These are phyloP conservation scores for Octodonta nipae DNA, from an alignment of 2,888 invertebrate genomes.

Conservation along the genomic window DNA sequence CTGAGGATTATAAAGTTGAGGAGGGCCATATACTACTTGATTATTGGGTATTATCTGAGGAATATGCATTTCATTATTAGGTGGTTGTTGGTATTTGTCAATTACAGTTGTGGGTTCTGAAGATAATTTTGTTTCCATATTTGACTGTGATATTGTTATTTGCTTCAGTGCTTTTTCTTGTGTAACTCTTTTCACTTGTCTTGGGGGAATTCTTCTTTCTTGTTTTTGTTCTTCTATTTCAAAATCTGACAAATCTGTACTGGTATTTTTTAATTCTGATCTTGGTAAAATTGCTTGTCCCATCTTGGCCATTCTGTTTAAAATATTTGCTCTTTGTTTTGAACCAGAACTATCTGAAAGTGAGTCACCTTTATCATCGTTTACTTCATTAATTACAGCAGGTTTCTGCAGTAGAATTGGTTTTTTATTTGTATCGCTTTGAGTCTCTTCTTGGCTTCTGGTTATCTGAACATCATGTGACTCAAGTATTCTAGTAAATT, in stretches of 20 bases:
- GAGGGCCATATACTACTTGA: slow-evolving; percentile 7
- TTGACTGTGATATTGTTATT: slow-evolving; percentile 3
- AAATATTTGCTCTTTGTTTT: slow-evolving; percentile 35
- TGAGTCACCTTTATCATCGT: slow-evolving; percentile 6
- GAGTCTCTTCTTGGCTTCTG: slow-evolving; percentile 4
- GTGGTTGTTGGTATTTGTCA: no score
- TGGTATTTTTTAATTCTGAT: slow-evolving; percentile 9
- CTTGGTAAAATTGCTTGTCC: slow-evolving; percentile 39
- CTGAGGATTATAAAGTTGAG: slow-evolving; percentile 3
- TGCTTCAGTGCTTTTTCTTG: slow-evolving; percentile 3
- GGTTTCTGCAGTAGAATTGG: slow-evolving; percentile 10
- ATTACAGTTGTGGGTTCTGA: not conserved
- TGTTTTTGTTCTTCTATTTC: slow-evolving; percentile 13
- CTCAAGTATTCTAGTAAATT: slow-evolving; percentile 18
- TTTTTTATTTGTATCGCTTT: slow-evolving; percentile 5
- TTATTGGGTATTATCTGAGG: slow-evolving; percentile 8
- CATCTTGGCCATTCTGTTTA: slow-evolving; percentile 46
- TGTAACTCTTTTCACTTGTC: slow-evolving; percentile 12
- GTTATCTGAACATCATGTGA: slow-evolving; percentile 15
- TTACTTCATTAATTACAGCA: slow-evolving; percentile 1
- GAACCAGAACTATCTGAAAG: slow-evolving; percentile 19
- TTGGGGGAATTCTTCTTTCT: slow-evolving; percentile 10
- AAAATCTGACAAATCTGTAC: slow-evolving; percentile 20
- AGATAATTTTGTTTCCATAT: slow-evolving; percentile 4
- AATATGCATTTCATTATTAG: slow-evolving; percentile 5